Conservation (phyloP, 2,888 invertebrate species). For the Drosophila koepferae region DNA sequence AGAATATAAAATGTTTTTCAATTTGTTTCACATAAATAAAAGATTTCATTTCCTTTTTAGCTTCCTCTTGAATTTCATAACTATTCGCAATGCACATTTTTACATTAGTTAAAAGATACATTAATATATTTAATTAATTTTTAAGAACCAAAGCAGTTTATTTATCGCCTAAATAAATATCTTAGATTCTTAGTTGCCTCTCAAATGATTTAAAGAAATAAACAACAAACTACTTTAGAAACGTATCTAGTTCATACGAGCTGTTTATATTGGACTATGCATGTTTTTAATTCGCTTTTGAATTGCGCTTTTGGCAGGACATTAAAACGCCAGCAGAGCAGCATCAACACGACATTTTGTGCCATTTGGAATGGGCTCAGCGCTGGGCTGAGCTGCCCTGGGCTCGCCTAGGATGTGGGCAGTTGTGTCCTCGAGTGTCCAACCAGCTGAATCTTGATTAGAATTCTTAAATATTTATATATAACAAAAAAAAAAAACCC, state of each 20-base stretch:
- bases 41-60: no score
- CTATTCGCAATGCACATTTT: no score
- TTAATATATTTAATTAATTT: no score
- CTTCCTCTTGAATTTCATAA: no score
- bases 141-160: no score
- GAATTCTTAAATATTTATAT: conserved; percentile 84
- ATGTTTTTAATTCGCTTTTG: conserved; percentile 35
- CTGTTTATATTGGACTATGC: conserved; percentile 15
- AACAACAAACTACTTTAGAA: neutral
- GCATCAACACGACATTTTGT: conserved; percentile 82
- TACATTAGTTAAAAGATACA: no score
- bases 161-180: neutral
- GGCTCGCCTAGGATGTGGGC: neutral
- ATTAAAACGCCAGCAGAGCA: conserved; percentile 82
- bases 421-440: conserved; percentile 32
- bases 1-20: no score
- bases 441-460: conserved; percentile 83
- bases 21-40: no score
- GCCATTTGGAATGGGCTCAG: conserved; percentile 42
- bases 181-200: neutral
- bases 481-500: conserved; percentile 50
- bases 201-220: neutral
- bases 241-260: neutral
- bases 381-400: neutral
- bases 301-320: conserved; percentile 78